A percentile compares a stretch with the other conserved stretches of the same genome.
Evolutionary conservation across 2,797 vertebrate species (phyloP).

Genomic region (Xyrichtys novacula): DNA sequence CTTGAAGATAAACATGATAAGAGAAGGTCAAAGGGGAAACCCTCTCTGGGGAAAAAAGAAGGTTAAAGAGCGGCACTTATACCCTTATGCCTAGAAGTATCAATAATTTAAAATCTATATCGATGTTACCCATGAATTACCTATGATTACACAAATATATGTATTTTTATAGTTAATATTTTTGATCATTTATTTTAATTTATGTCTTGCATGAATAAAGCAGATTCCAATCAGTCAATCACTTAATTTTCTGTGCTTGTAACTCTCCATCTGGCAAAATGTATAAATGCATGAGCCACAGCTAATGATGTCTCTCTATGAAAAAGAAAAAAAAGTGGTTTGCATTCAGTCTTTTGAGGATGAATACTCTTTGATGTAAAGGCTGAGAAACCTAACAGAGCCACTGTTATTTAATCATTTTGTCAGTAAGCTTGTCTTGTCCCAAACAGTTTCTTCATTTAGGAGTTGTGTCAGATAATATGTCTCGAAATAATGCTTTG

Average conservation of each 20-base stretch:
- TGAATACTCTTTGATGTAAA: background rate
- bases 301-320: background rate
- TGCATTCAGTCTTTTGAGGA: constrained; percentile 8
- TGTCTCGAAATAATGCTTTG: background rate
- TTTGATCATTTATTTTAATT: background rate
- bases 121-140: too few species aligned
- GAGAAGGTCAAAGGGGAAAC: background rate
- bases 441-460: background rate
- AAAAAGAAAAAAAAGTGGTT: background rate
- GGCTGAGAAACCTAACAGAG: background rate
- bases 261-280: background rate
- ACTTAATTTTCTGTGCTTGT: background rate
- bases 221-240: background rate
- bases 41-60: background rate
- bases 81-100: background rate
- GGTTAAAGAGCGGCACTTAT: background rate
- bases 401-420: background rate
- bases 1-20: background rate
- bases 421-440: background rate
- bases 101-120: too few species aligned
- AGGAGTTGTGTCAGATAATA: background rate
- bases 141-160: too few species aligned
- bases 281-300: background rate
- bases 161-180: too few species aligned
- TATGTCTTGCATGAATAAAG: constrained; percentile 14